These are phyloP conservation scores for Apomyelois bistriatella DNA, from an alignment of 2,888 invertebrate genomes.

Conservation along the genomic window DNA sequence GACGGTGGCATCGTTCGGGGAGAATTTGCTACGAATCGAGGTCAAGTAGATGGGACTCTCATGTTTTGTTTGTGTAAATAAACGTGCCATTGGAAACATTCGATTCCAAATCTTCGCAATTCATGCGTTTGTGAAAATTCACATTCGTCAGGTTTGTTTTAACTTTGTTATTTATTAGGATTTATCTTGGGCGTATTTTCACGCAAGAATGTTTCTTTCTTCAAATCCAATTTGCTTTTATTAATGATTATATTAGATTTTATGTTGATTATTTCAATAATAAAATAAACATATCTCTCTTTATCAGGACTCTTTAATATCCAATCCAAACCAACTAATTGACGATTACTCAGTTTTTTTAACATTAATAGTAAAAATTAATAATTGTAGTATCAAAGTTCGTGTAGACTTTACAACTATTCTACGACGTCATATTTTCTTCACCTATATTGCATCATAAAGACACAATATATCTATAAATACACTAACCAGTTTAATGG, in stretches of 20 bases:
- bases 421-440: neutral
- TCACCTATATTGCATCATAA: conserved; percentile 5
- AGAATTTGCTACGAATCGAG: conserved; percentile 53
- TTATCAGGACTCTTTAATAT: neutral
- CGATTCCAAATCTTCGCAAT: conserved; percentile 14
- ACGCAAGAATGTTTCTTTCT: neutral
- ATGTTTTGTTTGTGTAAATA: conserved; percentile 60
- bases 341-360: too few species aligned
- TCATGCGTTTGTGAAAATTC: neutral
- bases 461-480: conserved; percentile 7
- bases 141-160: neutral
- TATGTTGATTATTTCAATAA: too few species aligned
- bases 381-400: too few species aligned
- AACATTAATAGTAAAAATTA: too few species aligned
- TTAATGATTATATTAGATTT: too few species aligned
- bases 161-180: neutral
- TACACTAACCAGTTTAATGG: conserved; percentile 9
- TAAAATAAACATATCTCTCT: too few species aligned
- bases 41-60: conserved; percentile 62
- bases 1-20: conserved; percentile 53
- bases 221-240: too few species aligned
- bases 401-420: neutral
- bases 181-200: neutral
- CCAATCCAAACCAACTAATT: too few species aligned
- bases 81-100: conserved; percentile 31